phyloP scores from a whole-genome alignment of 2,888 invertebrate species.

The Amphipyra berbera region DNA sequence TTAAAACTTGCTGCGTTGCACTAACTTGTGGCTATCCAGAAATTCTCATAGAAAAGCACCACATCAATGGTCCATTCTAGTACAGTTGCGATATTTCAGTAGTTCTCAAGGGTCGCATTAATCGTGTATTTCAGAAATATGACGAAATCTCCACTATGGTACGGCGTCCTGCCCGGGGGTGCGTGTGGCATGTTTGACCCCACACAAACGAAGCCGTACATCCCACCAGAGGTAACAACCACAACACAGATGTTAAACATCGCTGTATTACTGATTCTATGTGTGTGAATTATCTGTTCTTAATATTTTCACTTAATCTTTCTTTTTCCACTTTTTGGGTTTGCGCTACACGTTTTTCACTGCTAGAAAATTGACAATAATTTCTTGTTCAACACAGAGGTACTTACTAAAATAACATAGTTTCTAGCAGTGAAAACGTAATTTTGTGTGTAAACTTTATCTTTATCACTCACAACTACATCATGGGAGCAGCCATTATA shows the following conservation, averaged over 20 bases:
- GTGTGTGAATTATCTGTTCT: constrained; percentile 20
- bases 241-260: neutral
- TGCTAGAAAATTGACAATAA: constrained; percentile 34
- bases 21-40: too few relatives aligned
- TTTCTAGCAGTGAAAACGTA: constrained; percentile 35
- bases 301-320: constrained; percentile 11
- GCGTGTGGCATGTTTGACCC: constrained; percentile 98
- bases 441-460: constrained; percentile 22
- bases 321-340: constrained; percentile 7
- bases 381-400: neutral
- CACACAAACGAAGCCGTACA: constrained; percentile 94
- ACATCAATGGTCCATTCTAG: too few relatives aligned
- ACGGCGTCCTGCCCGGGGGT: constrained; percentile 96
- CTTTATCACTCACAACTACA: constrained; percentile 29
- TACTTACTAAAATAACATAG: neutral
- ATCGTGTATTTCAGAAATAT: constrained; percentile 74
- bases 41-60: too few relatives aligned
- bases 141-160: constrained; percentile 94
- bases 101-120: neutral
- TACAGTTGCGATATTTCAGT: constrained; percentile 1
- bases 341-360: constrained; percentile 18
- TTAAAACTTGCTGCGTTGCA: too few relatives aligned
- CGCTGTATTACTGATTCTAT: neutral
- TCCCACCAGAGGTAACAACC: constrained; percentile 70
- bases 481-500: constrained; percentile 44